phyloP scores from a whole-genome alignment of 2,888 invertebrate species.

The Folsomia candida region DNA sequence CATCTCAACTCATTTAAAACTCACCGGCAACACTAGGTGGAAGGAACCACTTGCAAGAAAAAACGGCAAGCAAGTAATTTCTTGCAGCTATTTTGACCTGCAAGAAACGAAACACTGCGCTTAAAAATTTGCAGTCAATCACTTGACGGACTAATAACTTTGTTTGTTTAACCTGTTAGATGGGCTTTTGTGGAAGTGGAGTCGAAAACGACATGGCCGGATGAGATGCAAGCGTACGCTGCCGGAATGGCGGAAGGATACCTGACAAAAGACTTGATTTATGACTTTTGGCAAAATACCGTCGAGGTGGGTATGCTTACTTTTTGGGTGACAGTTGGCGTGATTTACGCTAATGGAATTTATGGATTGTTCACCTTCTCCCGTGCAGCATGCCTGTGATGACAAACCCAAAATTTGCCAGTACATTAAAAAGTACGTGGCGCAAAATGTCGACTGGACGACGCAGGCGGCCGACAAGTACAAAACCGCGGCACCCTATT shows the following conservation, averaged over 20 bases:
- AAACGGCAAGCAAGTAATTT: too few species aligned
- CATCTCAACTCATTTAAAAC: too few species aligned
- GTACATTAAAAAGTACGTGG: conserved; percentile 64
- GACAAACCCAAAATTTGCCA: conserved; percentile 64
- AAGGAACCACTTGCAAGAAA: too few species aligned
- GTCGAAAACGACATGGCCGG: conserved; percentile 69
- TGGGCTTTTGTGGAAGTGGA: conserved; percentile 80
- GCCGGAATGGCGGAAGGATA: conserved; percentile 83
- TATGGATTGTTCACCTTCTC: conserved; percentile 13
- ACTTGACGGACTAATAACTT: too few species aligned
- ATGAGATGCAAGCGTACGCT: conserved; percentile 78
- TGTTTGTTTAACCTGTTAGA: conserved; percentile 59
- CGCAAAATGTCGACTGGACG: conserved; percentile 65
- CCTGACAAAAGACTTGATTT: conserved; percentile 75
- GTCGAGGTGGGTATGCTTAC: conserved; percentile 54
- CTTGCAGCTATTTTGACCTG: too few species aligned
- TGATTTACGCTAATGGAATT: conserved; percentile 2
- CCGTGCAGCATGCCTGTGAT: conserved; percentile 56
- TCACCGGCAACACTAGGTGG: too few species aligned
- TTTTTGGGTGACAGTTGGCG: not conserved
- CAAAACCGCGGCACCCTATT: conserved; percentile 65
- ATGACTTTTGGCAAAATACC: conserved; percentile 75
- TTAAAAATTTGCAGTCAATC: too few species aligned
- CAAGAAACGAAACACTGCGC: too few species aligned
- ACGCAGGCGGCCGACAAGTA: conserved; percentile 60